Evolutionary conservation across 1,140 invertebrate species (phyloP).

Genomic region (Drosophila pachea): DNA sequence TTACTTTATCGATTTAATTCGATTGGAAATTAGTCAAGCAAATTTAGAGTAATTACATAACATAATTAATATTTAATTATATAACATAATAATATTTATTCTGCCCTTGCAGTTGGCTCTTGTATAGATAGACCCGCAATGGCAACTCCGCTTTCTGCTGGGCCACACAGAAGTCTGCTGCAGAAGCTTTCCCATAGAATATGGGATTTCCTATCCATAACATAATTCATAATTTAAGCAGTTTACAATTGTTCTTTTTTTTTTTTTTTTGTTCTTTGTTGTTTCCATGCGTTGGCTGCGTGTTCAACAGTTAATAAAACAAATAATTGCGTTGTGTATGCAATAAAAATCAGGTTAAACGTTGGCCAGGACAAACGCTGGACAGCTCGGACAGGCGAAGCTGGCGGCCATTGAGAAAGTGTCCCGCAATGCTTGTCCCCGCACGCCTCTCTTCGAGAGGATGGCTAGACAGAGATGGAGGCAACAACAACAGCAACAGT

Average conservation of each 20-base stretch:
- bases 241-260: conserved; percentile 76
- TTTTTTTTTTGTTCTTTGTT: conserved; percentile 10
- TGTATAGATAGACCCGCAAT: no score
- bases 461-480: conserved; percentile 31
- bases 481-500: background rate
- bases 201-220: background rate
- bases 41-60: no score
- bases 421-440: background rate
- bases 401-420: conserved; percentile 44
- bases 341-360: conserved; percentile 75
- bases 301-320: conserved; percentile 78
- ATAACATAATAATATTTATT: no score
- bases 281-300: conserved; percentile 57
- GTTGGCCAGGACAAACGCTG: conserved; percentile 44
- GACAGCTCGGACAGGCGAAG: conserved; percentile 39
- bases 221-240: conserved; percentile 63
- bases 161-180: conserved; percentile 31
- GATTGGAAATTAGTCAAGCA: no score
- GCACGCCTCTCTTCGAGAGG: background rate
- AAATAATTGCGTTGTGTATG: conserved; percentile 75
- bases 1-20: no score
- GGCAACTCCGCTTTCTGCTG: conserved; percentile 9
- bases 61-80: no score
- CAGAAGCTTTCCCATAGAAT: conserved; percentile 15
- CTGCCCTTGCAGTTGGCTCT: no score